Conservation (phyloP, 2,888 invertebrate genomes). For the Venusia cambrica region DNA sequence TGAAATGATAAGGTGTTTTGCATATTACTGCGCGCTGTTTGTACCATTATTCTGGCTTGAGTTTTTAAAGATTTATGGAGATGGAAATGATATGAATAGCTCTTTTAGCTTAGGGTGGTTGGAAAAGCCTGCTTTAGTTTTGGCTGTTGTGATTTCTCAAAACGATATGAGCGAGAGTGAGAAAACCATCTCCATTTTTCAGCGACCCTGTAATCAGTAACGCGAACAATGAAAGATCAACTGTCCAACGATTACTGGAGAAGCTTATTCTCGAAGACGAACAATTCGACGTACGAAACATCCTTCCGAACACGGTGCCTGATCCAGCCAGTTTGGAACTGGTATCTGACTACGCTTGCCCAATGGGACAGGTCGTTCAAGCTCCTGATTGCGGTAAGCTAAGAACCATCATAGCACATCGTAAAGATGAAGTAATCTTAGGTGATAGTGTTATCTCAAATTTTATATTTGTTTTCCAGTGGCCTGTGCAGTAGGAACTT, state of each 20-base stretch:
- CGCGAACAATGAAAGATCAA: constrained; percentile 92
- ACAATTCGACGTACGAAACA: constrained; percentile 95
- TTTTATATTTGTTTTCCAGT: no score
- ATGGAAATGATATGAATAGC: constrained; percentile 3
- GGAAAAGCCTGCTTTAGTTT: constrained; percentile 11
- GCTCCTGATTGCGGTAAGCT: constrained; percentile 93
- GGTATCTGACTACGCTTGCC: constrained; percentile 96
- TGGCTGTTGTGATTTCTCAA: no score
- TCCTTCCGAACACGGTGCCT: constrained; percentile 95
- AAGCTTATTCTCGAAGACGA: constrained; percentile 95
- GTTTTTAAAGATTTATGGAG: neutral
- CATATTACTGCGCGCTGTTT: constrained; percentile 6
- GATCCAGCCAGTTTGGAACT: constrained; percentile 93
- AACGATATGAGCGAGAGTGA: no score
- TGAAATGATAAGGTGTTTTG: constrained; percentile 13
- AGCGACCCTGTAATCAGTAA: constrained; percentile 95
- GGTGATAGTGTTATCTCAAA: no score
- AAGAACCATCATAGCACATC: no score
- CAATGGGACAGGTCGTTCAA: constrained; percentile 95
- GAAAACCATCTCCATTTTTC: constrained; percentile 38
- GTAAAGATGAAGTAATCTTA: no score
- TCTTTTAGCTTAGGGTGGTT: constrained; percentile 1
- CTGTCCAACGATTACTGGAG: constrained; percentile 91
- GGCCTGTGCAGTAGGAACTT: constrained; percentile 95
- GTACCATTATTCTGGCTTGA: constrained; percentile 1